Conservation (phyloP, 2,888 invertebrate genomes). For the Platycheirus albimanus region DNA sequence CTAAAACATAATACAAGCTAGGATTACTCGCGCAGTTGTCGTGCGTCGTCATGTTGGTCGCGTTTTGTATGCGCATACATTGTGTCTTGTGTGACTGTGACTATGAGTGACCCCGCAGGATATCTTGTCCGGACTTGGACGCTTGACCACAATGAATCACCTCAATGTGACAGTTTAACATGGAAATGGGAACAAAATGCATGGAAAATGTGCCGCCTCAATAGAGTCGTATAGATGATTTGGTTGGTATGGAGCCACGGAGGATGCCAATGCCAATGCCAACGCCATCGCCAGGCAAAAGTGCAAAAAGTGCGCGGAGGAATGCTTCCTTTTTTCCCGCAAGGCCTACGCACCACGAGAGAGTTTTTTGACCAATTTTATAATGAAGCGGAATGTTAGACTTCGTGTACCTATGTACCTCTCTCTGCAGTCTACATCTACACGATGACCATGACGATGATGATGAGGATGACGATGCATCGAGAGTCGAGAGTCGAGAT, state of each 20-base stretch:
- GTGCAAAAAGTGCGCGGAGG: conserved; percentile 55
- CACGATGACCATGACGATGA: too few relatives aligned
- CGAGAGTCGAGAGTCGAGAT: too few relatives aligned
- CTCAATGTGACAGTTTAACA: conserved; percentile 75
- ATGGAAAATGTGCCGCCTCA: conserved; percentile 60
- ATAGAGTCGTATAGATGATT: conserved; percentile 56
- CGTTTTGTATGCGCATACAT: conserved; percentile 27
- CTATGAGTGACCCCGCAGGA: conserved; percentile 67
- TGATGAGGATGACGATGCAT: too few relatives aligned
- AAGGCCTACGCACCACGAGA: conserved; percentile 62
- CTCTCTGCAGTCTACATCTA: too few relatives aligned
- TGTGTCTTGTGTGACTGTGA: too few relatives aligned
- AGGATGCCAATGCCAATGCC: too few relatives aligned
- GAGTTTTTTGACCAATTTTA: conserved; percentile 40
- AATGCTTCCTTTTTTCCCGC: conserved; percentile 38
- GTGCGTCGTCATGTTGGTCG: conserved; percentile 31
- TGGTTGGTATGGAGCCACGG: too few relatives aligned
- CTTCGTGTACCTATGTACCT: conserved; percentile 37
- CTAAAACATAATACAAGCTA: conserved; percentile 5
- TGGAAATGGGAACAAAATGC: conserved; percentile 73
- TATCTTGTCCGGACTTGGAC: conserved; percentile 52
- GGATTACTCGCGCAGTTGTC: conserved; percentile 24
- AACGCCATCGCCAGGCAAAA: conserved; percentile 19
- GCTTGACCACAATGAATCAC: conserved; percentile 72
- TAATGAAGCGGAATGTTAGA: conserved; percentile 66